Conservation (phyloP, 2,797 vertebrate genomes). For the Oryzias sinensis region DNA sequence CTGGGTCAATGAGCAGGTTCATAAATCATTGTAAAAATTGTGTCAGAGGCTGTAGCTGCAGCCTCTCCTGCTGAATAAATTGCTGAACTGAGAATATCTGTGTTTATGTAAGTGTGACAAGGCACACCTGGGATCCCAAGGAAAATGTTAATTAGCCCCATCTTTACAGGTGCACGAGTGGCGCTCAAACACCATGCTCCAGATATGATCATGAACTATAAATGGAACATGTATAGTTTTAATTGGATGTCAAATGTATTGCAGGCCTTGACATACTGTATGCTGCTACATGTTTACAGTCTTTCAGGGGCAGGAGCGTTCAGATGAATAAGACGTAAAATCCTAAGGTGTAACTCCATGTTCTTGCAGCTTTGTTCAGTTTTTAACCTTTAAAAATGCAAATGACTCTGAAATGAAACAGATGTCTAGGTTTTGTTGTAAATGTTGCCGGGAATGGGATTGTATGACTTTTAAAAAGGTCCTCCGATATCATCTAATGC, state of each 20-base stretch:
- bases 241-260: conserved; percentile 50
- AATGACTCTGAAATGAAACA: conserved; percentile 68
- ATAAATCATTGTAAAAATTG: conserved; percentile 81
- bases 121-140: conserved; percentile 68
- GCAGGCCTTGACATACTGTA: conserved; percentile 25
- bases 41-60: conserved; percentile 72
- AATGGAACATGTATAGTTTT: conserved; percentile 42
- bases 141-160: conserved; percentile 75
- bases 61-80: conserved; percentile 73
- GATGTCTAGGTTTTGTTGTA: conserved; percentile 66
- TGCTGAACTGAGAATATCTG: conserved; percentile 63
- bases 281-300: conserved; percentile 19
- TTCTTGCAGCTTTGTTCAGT: conserved; percentile 29
- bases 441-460: conserved; percentile 65
- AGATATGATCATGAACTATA: conserved; percentile 26
- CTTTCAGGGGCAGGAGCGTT: conserved; percentile 9
- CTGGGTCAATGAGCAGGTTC: conserved; percentile 81
- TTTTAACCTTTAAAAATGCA: conserved; percentile 79
- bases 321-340: conserved; percentile 22
- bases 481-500: conserved; percentile 72
- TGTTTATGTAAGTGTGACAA: conserved; percentile 71
- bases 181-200: conserved; percentile 11
- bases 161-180: conserved; percentile 62
- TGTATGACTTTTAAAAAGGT: conserved; percentile 75
- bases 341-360: conserved; percentile 26